Base-by-base conservation (phyloP, 2,888 invertebrate genomes). In the Cephus pulcher region DNA sequence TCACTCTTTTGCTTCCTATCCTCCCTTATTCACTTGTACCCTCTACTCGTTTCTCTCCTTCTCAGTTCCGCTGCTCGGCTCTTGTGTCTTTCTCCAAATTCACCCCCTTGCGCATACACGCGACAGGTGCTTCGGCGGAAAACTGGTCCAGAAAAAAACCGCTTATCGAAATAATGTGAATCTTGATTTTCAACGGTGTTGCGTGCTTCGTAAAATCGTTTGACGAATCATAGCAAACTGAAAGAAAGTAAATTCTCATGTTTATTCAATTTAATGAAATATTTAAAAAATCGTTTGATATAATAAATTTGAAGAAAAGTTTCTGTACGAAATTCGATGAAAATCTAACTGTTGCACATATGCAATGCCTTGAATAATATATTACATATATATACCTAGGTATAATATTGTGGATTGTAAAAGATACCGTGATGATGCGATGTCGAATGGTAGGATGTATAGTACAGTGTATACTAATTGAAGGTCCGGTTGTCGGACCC, bases 391-490 rank as follows among this genome's bases (percentile, higher is more conserved):
- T 56, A 56, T 56, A 56, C 56, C 23, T 56, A 9, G 56, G 23
- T 56, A 56, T 56, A 56, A 56, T 56, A 56, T 23, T 23, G 56
- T 56, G 6, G 56, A 56, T 56, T 56, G 56, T 56, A 56, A 56
- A 56, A 56, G 56, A 56, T 56, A 56, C 56, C 23, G 56, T 56
- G 56, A 56, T 56, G 56, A 56, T 56, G 56, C 56, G 56, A 23
- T 56, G 56, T 56, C 23, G 56, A 56, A 56, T 56, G 56, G 56
- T 56, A 56, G 56, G 56, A 56, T 56, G 56, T 56, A 56, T 56
- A 56, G 23, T 56, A 23, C 56, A 56, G 56, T 87, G 88, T 87
- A 88, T 89, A 90, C 90, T 91, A 91, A 91, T 91, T 91, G 91
- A 91, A 89, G 89, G 88, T 88, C 86, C 88, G 86, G 86, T 87